Evolutionary conservation across 1,140 invertebrate species (phyloP).

Genomic region (Trichomalopsis sarcophagae): DNA sequence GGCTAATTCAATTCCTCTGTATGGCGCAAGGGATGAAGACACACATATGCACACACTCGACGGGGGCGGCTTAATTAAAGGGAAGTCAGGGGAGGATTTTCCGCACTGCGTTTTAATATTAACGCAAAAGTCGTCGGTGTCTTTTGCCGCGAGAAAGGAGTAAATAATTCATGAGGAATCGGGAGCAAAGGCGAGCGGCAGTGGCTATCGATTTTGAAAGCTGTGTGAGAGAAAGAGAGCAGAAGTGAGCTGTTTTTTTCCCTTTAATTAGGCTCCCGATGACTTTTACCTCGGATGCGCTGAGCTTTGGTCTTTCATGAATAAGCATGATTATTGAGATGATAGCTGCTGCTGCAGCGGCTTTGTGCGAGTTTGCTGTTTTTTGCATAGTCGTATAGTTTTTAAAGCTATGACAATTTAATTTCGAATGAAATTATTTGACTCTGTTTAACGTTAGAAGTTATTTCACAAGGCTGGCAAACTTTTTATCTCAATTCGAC

Average conservation of each 20-base stretch:
- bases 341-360: background rate
- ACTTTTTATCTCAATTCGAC: no score
- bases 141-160: background rate
- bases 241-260: background rate
- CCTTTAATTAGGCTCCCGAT: background rate
- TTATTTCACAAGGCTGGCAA: no score
- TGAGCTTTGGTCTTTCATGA: conserved; percentile 4
- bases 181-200: background rate
- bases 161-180: conserved; percentile 20
- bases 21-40: background rate
- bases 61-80: background rate
- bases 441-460: no score
- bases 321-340: background rate
- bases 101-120: background rate
- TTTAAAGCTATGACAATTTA: no score
- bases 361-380: background rate
- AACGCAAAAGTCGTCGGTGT: background rate
- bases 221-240: background rate
- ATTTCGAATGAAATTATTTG: no score
- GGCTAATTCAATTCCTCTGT: background rate
- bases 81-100: background rate
- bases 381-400: no score
- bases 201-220: background rate
- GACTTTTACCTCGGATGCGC: background rate
- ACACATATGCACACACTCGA: no score